Evolutionary conservation across 2,113 vertebrate species (phyloP), one percentile per base, ranked within the genome.

Genomic region (Vidua chalybeata): DNA sequence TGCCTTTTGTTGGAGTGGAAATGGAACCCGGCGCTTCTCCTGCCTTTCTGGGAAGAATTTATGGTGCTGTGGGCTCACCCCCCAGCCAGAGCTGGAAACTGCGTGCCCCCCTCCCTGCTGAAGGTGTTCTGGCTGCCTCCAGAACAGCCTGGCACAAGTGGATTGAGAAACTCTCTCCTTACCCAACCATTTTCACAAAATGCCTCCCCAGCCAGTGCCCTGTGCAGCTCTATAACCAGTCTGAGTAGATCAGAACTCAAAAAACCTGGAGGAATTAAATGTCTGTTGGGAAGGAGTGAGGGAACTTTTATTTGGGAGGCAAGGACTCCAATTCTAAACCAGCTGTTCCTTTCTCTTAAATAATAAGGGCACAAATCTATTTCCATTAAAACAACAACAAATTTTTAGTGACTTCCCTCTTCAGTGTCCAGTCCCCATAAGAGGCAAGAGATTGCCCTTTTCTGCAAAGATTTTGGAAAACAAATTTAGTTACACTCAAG

Each of bases 71-170:
- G 56, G 71, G 72, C 72, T 63, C 39, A 35, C 51, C 41, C 26
- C 51, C 11, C 58, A 45, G 31, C 17, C 86, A 63, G 55, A 62
- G 80, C 73, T 59, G 35, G 4, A 4, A 16, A 10, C 2, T 20
- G 27, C 2, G 9, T 3, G 11, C 10, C 5, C 33, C 56, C 46
- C 56, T 33, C 2, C 2, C 54, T 39, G 9, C 15, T 3, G 13
- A 17, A 61, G 48, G 39, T 4, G 19, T 13, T 49, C 48, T 33
- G 37, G 31, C 11, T n/a, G 62, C 52, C 74, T 37, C 71, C 69
- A 74, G 31, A 69, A n/a, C n/a, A 33, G 59, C 59, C 61, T 62
- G 61, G 74, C 35, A 91, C 10, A 22, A 54, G 3, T 2, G n/a
- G 18, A 21, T 71, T 27, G 54, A 67, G 46, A 20, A 89, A 66